phyloP scores from a whole-genome alignment of 1,140 invertebrate genomes.

The Elymnias hypermnestra region DNA sequence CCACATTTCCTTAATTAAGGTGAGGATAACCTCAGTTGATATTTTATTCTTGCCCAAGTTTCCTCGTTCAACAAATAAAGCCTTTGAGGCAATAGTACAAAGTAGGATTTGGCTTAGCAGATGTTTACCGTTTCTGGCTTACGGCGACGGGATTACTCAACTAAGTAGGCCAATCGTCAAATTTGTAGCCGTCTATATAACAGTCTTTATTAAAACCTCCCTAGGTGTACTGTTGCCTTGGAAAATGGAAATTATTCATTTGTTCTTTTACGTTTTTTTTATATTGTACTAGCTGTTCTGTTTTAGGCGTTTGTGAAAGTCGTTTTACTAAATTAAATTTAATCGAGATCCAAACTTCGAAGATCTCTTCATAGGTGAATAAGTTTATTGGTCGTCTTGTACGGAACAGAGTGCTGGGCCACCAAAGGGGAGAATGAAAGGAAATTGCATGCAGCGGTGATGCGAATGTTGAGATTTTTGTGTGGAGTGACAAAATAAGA shows the following conservation, averaged over 20 bases:
- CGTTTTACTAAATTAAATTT: too few species aligned
- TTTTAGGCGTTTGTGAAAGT: too few species aligned
- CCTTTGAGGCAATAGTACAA: constrained; percentile 1
- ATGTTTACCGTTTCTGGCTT: constrained; percentile 21
- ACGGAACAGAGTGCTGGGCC: too few species aligned
- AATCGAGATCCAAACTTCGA: too few species aligned
- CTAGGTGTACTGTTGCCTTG: constrained; percentile 20
- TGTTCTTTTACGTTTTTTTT: constrained; percentile 7
- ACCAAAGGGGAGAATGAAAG: too few species aligned
- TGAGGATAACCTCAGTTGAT: constrained; percentile 30
- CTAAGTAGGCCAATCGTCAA: constrained; percentile 36
- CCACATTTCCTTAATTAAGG: constrained; percentile 29
- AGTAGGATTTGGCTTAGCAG: constrained; percentile 10
- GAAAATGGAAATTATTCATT: constrained; percentile 36
- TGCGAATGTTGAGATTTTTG: too few species aligned
- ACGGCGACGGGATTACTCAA: constrained; percentile 28
- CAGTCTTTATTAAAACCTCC: constrained; percentile 37
- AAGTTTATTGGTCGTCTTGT: too few species aligned
- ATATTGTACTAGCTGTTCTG: background rate
- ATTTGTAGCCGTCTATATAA: constrained; percentile 29
- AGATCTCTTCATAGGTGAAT: too few species aligned
- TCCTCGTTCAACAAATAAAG: background rate
- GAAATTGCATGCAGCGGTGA: too few species aligned
- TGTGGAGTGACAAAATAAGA: too few species aligned
- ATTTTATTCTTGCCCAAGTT: constrained; percentile 22